phyloP scores from a whole-genome alignment of 1,140 invertebrate species.

The Brachionus calyciflorus region DNA sequence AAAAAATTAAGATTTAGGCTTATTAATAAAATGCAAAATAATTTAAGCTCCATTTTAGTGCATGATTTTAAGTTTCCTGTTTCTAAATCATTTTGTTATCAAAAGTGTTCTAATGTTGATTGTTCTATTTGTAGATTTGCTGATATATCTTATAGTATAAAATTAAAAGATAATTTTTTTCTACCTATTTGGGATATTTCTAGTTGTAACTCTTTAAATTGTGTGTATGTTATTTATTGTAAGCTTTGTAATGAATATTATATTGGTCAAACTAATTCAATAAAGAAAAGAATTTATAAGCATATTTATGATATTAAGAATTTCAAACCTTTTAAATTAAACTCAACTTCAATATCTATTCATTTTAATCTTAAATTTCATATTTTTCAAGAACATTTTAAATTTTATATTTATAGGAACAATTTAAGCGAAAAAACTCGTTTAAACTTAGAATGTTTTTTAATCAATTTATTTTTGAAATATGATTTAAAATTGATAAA shows the following conservation, averaged over 20 bases:
- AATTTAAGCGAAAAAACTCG: too few species aligned
- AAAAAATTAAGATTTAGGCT: too few species aligned
- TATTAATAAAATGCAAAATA: too few species aligned
- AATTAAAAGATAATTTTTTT: conserved; percentile 13
- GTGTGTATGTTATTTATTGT: conserved; percentile 5
- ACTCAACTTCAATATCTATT: too few species aligned
- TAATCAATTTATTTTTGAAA: conserved; percentile 19
- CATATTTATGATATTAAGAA: conserved; percentile 3
- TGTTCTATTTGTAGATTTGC: neutral
- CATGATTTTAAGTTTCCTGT: neutral
- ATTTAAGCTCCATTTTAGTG: neutral
- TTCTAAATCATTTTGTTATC: neutral
- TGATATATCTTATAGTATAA: neutral
- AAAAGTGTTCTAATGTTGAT: conserved; percentile 1
- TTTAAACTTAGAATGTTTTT: too few species aligned
- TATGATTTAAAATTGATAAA: conserved; percentile 1
- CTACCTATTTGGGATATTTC: conserved; percentile 12
- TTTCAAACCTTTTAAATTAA: too few species aligned
- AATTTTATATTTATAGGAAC: too few species aligned
- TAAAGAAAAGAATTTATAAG: conserved; percentile 10
- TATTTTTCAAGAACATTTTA: too few species aligned
- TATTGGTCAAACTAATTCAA: too few species aligned
- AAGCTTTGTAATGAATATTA: conserved; percentile 2
- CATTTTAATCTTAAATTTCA: too few species aligned
- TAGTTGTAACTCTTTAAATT: conserved; percentile 3